Evolutionary conservation across 2,113 vertebrate genomes (phyloP), one percentile per base, ranked within the genome.

Genomic region (Sarotherodon lohbergeri): DNA sequence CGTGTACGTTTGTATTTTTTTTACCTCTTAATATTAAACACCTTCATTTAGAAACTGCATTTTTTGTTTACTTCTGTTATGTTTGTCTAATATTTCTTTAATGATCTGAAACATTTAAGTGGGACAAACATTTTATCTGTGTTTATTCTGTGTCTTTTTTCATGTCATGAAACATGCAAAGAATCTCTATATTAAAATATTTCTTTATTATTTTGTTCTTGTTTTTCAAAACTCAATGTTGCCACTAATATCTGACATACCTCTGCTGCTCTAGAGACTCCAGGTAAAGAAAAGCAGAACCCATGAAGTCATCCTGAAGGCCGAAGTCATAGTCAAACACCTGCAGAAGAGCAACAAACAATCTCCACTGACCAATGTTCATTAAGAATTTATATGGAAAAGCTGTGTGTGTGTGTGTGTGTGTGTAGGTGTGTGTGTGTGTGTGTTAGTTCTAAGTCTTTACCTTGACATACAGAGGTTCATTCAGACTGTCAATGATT

Each of bases 311-410:
- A 91, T 99, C 98, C 29, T 98, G 98, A 61, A 99, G 96, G n/a
- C 97, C 98, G 84, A 99, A 99, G 94, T 99, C 98, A 95, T 99
- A 99, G 92, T 99, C 98, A 95, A 98, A 99, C 52, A 99, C 98
- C 98, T 99, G 91, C 34, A 88, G 76, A 82, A 41, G 5, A 84
- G 66, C 55, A 78, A 61, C 2, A 81, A 7, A 68, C 55, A 4
- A 36, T 8, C 17, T 48, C 22, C 16, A 46, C 34, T 54, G 19
- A 87, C 29, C 17, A 1, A 1, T 5, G 9, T 34, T 52, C 9
- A 54, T 66, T 32, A 17, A 52, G 7, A 46, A 54, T 19, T 11
- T n/a, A 52, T 17, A 9, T n/a, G 54, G 52, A 61, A 13, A 46
- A 19, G 14, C 81, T 66, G 54, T 34, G 39, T 6, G 6, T 27